These are phyloP conservation scores for Anguilla anguilla DNA, from an alignment of 2,797 vertebrate genomes.

Conservation along the genomic window DNA sequence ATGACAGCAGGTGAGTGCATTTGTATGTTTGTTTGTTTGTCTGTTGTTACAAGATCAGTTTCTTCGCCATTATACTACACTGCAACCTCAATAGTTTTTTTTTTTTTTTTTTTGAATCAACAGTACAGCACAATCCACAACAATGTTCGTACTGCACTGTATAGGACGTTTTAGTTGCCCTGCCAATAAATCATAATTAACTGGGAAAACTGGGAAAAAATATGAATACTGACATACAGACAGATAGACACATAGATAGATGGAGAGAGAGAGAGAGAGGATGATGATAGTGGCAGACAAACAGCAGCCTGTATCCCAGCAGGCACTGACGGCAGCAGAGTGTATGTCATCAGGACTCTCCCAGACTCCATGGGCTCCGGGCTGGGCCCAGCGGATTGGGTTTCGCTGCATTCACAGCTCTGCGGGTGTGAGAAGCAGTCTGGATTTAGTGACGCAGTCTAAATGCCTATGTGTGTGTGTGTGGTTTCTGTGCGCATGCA, in stretches of 20 bases:
- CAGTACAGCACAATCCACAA: background rate
- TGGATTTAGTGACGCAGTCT: background rate
- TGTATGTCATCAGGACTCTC: slow-evolving; percentile 2
- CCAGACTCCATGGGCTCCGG: background rate
- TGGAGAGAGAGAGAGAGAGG: slow-evolving; percentile 1
- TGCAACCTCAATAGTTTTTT: background rate
- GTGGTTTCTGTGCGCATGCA: background rate
- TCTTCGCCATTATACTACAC: background rate
- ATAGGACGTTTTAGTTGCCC: no score
- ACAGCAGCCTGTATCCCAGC: slow-evolving; percentile 5
- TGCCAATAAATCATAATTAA: no score
- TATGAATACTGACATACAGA: no score
- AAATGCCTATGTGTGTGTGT: background rate
- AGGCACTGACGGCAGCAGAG: background rate
- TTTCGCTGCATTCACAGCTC: slow-evolving; percentile 5
- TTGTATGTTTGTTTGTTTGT: no score
- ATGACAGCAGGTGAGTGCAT: slow-evolving; percentile 76
- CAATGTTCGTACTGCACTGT: background rate
- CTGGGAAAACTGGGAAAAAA: no score
- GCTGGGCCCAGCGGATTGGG: background rate
- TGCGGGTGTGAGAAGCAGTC: background rate
- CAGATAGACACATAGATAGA: background rate
- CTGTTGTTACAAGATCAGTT: background rate
- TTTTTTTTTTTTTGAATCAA: background rate
- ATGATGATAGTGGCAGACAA: background rate